phyloP scores from a whole-genome alignment of 2,888 invertebrate species.

The Hipparchia sbordonii region DNA sequence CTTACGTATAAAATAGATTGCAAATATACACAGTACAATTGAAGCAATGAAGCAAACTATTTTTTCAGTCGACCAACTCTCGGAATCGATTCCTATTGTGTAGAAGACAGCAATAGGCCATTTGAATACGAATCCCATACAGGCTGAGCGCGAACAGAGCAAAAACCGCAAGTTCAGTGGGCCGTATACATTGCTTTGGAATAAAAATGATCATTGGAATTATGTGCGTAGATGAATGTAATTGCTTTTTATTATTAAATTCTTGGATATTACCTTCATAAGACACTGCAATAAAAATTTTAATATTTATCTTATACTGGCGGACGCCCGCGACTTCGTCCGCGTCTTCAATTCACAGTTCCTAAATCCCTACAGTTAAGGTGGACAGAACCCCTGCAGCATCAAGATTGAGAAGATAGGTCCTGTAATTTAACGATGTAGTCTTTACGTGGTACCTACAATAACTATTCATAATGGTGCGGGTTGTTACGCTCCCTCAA shows the following conservation, averaged over 20 bases:
- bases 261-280: background rate
- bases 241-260: background rate
- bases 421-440: too few species aligned
- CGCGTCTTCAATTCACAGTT: too few species aligned
- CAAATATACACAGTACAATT: conserved; percentile 23
- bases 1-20: too few species aligned
- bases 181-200: conserved; percentile 4
- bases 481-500: too few species aligned
- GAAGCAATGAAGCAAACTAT: conserved; percentile 32
- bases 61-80: conserved; percentile 30
- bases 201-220: background rate
- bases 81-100: conserved; percentile 30
- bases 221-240: background rate
- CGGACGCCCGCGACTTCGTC: too few species aligned
- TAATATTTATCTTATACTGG: too few species aligned
- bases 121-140: conserved; percentile 32
- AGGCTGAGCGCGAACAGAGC: conserved; percentile 13
- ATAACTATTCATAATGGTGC: too few species aligned
- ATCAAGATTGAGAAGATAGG: too few species aligned
- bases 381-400: too few species aligned
- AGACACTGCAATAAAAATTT: too few species aligned
- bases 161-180: conserved; percentile 19
- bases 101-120: conserved; percentile 1
- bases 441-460: too few species aligned
- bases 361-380: too few species aligned